Base-by-base conservation (phyloP, 1,140 invertebrate genomes). In the Pseudomyrmex dendroicus region DNA sequence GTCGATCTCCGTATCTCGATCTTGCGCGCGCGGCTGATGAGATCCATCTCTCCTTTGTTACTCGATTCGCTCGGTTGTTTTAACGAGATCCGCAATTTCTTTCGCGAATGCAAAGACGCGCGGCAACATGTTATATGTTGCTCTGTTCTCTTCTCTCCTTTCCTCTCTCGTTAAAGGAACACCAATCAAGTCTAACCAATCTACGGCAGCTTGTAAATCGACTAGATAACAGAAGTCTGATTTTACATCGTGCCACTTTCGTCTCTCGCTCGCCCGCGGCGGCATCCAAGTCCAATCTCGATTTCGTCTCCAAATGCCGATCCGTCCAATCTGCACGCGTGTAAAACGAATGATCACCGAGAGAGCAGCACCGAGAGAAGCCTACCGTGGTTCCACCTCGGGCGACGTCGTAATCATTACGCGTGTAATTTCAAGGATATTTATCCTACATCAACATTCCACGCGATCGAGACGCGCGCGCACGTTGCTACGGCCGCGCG, bases 381-480 rank as follows among this genome's bases (percentile, higher is more conserved):
- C 76, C 76, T 80, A 80, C 80, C 70, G 61, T 57, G 70, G 70
- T 17, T 64, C 35, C 70, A 82, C 80, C 80, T 52, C 80, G 48
- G 80, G 76, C 76, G 76, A 80, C 76, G 56, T 80, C 66, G 76
- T 80, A 80, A 80, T 72, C 66, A 80, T 80, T 80, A 80, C 76
- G 76, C 76, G 76, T 80, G 76, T 80, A 80, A 80, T 80, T 80
- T 80, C 76, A 80, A 80, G 76, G 76, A 80, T 80, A 80, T 80
- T 80, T 80, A 80, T 80, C 76, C 76, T 80, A 70, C 76, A 80
- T 80, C 76, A 80, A 80, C 76, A 80, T 80, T 80, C 76, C 76
- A 72, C 76, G 76, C 76, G 66, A 80, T 70, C 76, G 52, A 78
- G 20, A 57, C 54, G 76, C 66, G 10, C 35, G 62, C 57, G 35